These are phyloP conservation scores for Rhorus exstirpatorius DNA, from an alignment of 2,888 invertebrate species.

Conservation along the genomic window DNA sequence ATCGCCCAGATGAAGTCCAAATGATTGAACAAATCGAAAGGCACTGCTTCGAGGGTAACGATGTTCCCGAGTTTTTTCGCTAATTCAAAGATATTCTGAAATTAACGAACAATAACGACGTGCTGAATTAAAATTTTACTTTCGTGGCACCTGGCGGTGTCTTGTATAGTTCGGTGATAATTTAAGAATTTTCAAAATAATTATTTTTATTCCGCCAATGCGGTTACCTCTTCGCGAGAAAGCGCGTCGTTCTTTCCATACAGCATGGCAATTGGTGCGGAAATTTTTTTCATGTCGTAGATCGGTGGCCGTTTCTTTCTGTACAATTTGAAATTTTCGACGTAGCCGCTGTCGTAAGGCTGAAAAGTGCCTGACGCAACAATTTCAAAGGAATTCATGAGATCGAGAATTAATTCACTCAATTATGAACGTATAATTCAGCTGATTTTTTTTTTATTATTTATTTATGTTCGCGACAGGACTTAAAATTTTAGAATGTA, in stretches of 20 bases:
- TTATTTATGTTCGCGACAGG: too few relatives aligned
- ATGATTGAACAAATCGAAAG: slow-evolving; percentile 63
- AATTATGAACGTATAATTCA: background rate
- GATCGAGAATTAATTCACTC: background rate
- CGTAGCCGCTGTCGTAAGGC: slow-evolving; percentile 55
- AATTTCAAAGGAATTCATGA: background rate
- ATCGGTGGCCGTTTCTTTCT: slow-evolving; percentile 64
- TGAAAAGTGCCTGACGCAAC: slow-evolving; percentile 51
- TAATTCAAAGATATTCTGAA: slow-evolving; percentile 71
- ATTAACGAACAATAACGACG: slow-evolving; percentile 12
- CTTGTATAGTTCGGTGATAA: too few relatives aligned
- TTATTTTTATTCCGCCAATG: background rate
- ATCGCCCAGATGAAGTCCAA: slow-evolving; percentile 69
- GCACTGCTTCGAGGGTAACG: slow-evolving; percentile 65
- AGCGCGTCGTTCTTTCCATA: slow-evolving; percentile 66
- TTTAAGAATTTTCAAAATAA: too few relatives aligned
- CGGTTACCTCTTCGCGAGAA: slow-evolving; percentile 63
- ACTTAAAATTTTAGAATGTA: too few relatives aligned
- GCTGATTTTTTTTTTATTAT: background rate
- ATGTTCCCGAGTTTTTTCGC: slow-evolving; percentile 67
- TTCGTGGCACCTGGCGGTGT: too few relatives aligned
- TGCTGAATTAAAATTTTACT: background rate
- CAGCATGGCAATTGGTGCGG: slow-evolving; percentile 57
- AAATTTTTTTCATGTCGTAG: slow-evolving; percentile 64
- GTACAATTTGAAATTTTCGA: slow-evolving; percentile 57